Conservation (phyloP, 2,888 invertebrate species). For the Dasysyrphus albostriatus region DNA sequence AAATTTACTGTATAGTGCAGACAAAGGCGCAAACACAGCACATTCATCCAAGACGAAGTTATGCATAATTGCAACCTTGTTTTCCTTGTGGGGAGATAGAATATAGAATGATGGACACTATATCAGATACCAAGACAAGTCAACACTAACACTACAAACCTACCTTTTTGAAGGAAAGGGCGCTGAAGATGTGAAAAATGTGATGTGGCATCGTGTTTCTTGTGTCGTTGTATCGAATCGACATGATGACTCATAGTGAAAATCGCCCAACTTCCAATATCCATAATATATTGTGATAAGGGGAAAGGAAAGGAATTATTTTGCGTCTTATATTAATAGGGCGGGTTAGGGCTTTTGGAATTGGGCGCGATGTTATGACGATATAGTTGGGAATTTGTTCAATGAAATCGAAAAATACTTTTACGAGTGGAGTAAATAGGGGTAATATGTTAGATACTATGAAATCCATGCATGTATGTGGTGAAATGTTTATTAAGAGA, state of each 20-base stretch:
- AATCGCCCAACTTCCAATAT: slow-evolving; percentile 6
- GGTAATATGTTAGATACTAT: not conserved
- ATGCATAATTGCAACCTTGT: slow-evolving; percentile 69
- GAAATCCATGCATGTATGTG: not conserved
- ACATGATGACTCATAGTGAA: slow-evolving; percentile 50
- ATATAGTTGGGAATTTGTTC: slow-evolving; percentile 33
- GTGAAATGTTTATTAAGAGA: not conserved
- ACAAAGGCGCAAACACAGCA: slow-evolving; percentile 42
- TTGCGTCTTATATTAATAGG: slow-evolving; percentile 42
- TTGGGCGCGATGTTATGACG: slow-evolving; percentile 42
- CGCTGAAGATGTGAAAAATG: not conserved
- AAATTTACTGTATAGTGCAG: slow-evolving; percentile 20
- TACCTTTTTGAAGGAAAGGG: slow-evolving; percentile 42
- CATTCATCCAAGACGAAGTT: slow-evolving; percentile 42
- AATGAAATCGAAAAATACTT: slow-evolving; percentile 30
- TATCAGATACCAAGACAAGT: slow-evolving; percentile 6
- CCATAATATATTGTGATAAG: slow-evolving; percentile 7
- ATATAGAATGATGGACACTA: slow-evolving; percentile 5
- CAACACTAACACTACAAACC: not conserved
- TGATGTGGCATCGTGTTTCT: slow-evolving; percentile 7
- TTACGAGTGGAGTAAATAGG: not conserved
- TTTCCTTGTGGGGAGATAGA: not conserved
- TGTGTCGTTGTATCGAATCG: slow-evolving; percentile 3
- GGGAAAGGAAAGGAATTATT: not conserved
- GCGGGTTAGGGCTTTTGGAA: slow-evolving; percentile 7